Conservation (phyloP, 2,888 invertebrate genomes). For the Panzeria rudis region DNA sequence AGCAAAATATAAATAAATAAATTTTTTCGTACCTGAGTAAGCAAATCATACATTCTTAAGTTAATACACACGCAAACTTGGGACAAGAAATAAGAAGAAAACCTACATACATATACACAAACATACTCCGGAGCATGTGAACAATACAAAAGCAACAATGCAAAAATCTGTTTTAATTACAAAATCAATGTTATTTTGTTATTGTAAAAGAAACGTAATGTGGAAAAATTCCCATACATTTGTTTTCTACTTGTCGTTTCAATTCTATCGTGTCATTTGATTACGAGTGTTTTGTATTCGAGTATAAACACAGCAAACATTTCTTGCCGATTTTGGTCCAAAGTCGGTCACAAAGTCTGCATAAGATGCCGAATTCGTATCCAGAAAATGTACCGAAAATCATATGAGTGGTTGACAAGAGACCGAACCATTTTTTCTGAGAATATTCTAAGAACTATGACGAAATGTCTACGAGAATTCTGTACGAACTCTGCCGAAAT, state of each 20-base stretch:
- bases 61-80: background rate
- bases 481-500: too few relatives aligned
- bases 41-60: constrained; percentile 27
- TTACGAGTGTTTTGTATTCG: background rate
- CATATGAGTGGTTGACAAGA: too few relatives aligned
- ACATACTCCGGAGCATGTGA: background rate
- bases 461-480: too few relatives aligned
- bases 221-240: constrained; percentile 57
- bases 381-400: too few relatives aligned
- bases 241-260: constrained; percentile 11
- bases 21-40: constrained; percentile 39
- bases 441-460: too few relatives aligned
- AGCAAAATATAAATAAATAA: background rate
- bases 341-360: too few relatives aligned
- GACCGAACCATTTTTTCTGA: too few relatives aligned
- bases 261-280: constrained; percentile 39
- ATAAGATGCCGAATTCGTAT: too few relatives aligned
- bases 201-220: constrained; percentile 45
- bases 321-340: too few relatives aligned
- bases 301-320: too few relatives aligned
- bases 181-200: constrained; percentile 62
- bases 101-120: background rate
- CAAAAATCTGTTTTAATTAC: constrained; percentile 52
- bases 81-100: background rate
- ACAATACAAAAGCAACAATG: constrained; percentile 17